Base-by-base conservation (phyloP, 1,140 invertebrate genomes). In the Eciton burchellii region DNA sequence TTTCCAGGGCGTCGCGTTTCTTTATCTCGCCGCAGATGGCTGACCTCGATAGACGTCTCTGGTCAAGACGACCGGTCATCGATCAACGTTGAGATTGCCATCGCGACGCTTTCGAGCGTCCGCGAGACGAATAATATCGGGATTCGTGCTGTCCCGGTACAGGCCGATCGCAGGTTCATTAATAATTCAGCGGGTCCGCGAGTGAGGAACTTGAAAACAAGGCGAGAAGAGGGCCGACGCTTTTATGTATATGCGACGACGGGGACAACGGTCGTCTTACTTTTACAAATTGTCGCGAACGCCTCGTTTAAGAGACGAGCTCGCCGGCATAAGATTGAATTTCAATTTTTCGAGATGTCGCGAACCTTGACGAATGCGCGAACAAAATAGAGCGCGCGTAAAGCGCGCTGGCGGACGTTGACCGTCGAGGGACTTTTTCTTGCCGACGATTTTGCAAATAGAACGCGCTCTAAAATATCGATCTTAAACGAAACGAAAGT, bases 141-240 rank as follows among this genome's bases (percentile, higher is more conserved):
- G 88, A 88, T 88, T 88, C 79, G 68, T 84, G 66, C 21, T 54
- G 85, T 45, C 21, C 71, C 73, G 57, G 77, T 86, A 68, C 71
- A 87, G n/a, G 72, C 62, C 83, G 65, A 85, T 88, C 86, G 59
- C 62, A 24, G 62, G 65, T 65, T 90, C 89, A 91, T 91, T 84
- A 91, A 91, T 91, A 91, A 90, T 91, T 91, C 90, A 91, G 83
- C 73, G 79, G 73, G 52, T 62, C 79, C 82, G 76, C 82, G 87
- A 83, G 74, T 84, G 83, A 89, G 88, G 84, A 86, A 84, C 74
- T 83, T 77, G 72, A 89, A 89, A 90, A 89, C 79, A 88, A 88
- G 84, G 84, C 74, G 85, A 83, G 87, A 91, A 89, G 82, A 87
- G 83, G 74, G 45, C 41, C 68, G 45, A 54, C 60, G 72, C 45